Evolutionary conservation across 2,113 vertebrate genomes (phyloP).

Genomic region (Percina caprodes): DNA sequence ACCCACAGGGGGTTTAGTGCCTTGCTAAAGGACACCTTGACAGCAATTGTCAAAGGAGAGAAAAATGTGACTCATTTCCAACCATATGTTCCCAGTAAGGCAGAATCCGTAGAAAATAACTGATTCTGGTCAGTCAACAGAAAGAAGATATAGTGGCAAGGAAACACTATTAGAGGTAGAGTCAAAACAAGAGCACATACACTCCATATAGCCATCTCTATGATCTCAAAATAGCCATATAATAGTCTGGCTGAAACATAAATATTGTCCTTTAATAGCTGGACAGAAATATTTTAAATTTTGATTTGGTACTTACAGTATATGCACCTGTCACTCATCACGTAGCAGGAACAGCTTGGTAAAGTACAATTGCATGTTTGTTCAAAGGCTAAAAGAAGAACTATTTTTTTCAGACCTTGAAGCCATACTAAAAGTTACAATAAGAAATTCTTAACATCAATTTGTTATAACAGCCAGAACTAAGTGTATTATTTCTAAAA

Average conservation of each 20-base stretch:
- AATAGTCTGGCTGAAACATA: constrained; percentile 10
- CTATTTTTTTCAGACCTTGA: background rate
- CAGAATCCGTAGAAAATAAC: background rate
- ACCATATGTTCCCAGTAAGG: background rate
- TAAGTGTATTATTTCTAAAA: background rate
- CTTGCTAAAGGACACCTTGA: constrained; percentile 11
- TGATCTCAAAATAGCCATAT: constrained; percentile 19
- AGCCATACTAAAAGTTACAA: background rate
- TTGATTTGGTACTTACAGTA: constrained; percentile 1
- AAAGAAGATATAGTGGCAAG: constrained; percentile 8
- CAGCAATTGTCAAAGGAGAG: background rate
- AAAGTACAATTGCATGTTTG: constrained; percentile 16
- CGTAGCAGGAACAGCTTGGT: background rate
- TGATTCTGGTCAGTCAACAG: background rate
- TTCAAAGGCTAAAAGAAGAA: background rate
- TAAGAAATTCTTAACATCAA: background rate
- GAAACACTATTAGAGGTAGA: background rate
- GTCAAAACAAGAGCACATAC: background rate
- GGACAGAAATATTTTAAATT: constrained; percentile 13
- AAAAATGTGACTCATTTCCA: background rate
- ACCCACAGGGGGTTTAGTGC: background rate
- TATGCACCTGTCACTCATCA: constrained; percentile 1
- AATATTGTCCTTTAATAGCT: constrained; percentile 23
- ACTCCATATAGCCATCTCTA: background rate
- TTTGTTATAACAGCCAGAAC: background rate